Evolutionary conservation across 2,113 vertebrate species (phyloP).

Genomic region (Coryphaenoides rupestris): DNA sequence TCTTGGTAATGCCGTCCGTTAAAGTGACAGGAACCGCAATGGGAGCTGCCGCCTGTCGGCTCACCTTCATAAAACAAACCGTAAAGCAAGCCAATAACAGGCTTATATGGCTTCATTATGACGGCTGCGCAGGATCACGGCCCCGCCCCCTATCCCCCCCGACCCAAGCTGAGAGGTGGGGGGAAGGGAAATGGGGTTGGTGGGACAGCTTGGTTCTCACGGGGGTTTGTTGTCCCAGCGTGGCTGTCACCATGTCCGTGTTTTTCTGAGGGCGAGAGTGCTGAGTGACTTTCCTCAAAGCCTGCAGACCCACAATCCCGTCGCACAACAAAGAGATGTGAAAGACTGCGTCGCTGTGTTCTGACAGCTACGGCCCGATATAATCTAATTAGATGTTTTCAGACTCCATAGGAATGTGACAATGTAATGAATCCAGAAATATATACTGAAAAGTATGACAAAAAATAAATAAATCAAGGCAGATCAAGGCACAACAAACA

Average conservation of each 20-base stretch:
- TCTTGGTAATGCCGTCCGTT: slow-evolving; percentile 83
- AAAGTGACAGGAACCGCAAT: slow-evolving; percentile 86
- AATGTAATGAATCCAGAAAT: too few relatives aligned
- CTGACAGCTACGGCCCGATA: slow-evolving; percentile 24
- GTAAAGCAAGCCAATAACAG: slow-evolving; percentile 75
- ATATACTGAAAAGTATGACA: too few relatives aligned
- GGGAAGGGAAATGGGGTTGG: slow-evolving; percentile 43
- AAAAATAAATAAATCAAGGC: too few relatives aligned
- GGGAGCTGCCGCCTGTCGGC: slow-evolving; percentile 74
- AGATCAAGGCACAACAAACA: too few relatives aligned
- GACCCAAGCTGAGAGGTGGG: slow-evolving; percentile 23
- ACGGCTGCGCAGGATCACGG: slow-evolving; percentile 57
- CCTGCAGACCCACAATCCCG: slow-evolving; percentile 23
- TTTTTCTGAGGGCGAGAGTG: slow-evolving; percentile 48
- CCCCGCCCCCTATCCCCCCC: slow-evolving; percentile 26
- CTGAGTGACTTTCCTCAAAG: slow-evolving; percentile 48
- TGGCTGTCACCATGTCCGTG: slow-evolving; percentile 49
- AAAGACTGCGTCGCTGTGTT: slow-evolving; percentile 14
- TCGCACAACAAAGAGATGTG: slow-evolving; percentile 29
- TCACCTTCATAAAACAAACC: slow-evolving; percentile 84
- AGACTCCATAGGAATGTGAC: too few relatives aligned
- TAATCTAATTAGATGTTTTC: background rate
- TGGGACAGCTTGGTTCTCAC: slow-evolving; percentile 56
- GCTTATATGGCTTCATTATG: slow-evolving; percentile 82
- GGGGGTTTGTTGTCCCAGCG: slow-evolving; percentile 52